phyloP scores from a whole-genome alignment of 2,113 vertebrate species.

The Oenanthe oenanthe region DNA sequence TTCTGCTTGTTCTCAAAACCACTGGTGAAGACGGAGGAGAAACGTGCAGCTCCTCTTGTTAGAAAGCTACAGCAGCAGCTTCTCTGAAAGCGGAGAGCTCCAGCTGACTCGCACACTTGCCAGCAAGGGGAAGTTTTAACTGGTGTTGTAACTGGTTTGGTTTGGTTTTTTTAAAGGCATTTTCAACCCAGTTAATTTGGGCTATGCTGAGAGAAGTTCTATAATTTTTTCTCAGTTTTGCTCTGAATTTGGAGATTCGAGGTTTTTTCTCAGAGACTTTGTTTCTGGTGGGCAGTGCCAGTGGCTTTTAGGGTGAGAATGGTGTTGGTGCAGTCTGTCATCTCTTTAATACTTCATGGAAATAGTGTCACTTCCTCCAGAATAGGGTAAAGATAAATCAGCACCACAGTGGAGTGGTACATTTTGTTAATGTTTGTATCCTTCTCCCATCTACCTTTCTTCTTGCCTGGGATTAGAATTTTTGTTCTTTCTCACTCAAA shows the following conservation, averaged over 20 bases:
- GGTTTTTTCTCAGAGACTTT: neutral
- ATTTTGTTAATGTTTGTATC: neutral
- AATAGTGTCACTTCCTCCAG: neutral
- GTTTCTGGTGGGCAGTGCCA: neutral
- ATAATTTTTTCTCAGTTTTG: neutral
- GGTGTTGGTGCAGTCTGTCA: neutral
- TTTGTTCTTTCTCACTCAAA: neutral
- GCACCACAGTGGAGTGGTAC: neutral
- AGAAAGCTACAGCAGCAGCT: conserved; percentile 41
- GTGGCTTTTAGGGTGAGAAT: neutral
- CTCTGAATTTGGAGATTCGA: neutral
- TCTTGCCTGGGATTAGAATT: neutral
- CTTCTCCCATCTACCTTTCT: neutral
- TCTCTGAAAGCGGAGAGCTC: conserved; percentile 6
- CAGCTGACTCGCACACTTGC: neutral
- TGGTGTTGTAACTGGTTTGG: conserved; percentile 2
- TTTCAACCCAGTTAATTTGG: neutral
- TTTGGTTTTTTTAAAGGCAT: neutral
- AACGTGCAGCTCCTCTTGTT: conserved; percentile 17
- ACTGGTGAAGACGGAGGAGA: neutral
- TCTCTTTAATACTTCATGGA: neutral
- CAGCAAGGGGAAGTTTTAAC: conserved; percentile 42
- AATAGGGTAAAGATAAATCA: neutral
- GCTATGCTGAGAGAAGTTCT: neutral
- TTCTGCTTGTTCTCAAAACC: neutral